Percentiles rank a stretch among this genome's conserved stretches.
These are phyloP conservation scores for Thripadectes ignobilis DNA, from an alignment of 2,797 vertebrate species.

Conservation along the genomic window DNA sequence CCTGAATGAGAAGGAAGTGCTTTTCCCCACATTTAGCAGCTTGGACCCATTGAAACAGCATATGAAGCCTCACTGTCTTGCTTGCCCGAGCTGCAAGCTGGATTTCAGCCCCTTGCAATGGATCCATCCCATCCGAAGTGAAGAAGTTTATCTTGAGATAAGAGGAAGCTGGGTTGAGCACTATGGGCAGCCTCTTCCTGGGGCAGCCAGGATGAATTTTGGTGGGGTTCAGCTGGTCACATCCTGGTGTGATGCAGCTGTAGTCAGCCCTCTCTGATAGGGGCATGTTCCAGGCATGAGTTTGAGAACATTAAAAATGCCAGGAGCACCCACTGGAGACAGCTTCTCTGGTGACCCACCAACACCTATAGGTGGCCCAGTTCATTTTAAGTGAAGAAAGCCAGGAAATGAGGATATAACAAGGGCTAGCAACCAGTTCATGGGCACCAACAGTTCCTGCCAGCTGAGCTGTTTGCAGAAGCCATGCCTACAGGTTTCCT, in stretches of 20 bases:
- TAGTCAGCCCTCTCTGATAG: fast-evolving
- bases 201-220: background rate
- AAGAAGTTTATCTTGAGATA: background rate
- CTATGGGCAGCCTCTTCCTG: background rate
- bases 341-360: background rate
- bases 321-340: background rate
- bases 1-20: background rate
- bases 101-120: background rate
- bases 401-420: fast-evolving
- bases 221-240: background rate
- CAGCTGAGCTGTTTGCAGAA: background rate
- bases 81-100: background rate
- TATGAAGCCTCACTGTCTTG: background rate
- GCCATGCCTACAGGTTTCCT: background rate
- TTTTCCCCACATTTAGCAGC: background rate
- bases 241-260: background rate
- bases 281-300: background rate
- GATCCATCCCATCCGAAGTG: background rate
- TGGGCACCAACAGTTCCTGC: background rate
- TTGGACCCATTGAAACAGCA: background rate
- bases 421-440: fast-evolving
- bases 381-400: background rate
- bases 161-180: background rate
- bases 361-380: fast-evolving
- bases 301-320: background rate